Base-by-base conservation (phyloP, 2,113 vertebrate species). In the Guaruba guarouba region DNA sequence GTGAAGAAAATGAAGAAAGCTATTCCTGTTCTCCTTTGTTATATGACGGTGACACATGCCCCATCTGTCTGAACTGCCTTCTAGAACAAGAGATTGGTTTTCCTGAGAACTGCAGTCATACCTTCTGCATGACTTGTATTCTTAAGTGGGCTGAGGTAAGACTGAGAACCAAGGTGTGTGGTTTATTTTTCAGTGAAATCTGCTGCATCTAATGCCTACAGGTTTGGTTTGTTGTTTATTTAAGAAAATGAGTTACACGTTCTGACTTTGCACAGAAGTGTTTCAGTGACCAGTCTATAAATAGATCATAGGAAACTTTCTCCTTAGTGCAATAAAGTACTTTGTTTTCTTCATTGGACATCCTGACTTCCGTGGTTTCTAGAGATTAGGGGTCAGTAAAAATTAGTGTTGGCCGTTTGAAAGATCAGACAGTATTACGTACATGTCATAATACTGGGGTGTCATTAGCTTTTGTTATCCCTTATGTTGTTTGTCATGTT, bases 101-200 rank as follows among this genome's bases (percentile, higher is more conserved):
- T 97, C 99, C 99, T 17, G 98, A 99, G 97, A 98, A 97, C 96
- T 99, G 99, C 98, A 98, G 95, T 97, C 99, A 99, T 81, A 96
- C 98, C 94, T 99, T 99, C 97, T 99, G 99, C 97, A 97, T 99
- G 82, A 92, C 98, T 93, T 99, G 99, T 92, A 99, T 99, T 95
- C 98, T 99, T 91, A 99, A 98, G 33, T 99, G 99, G 99, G 99
- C 99, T 90, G 98, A 99, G 98, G 99, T 99, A 97, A 98, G 96
- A 88, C 39, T 93, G 43, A 95, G 35, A 92, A 73, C 54, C 33
- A 92, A 76, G 8, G 5, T 28, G 19, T 69, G 33, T 43, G 25
- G 17, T 59, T 87, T 87, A 52, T 78, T 81, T 90, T 85, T 82
- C n/a, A 44, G 55, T 85, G 17, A 55, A 49, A 68, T 64, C 31